These are phyloP conservation scores for Watersipora subatra DNA, from an alignment of 1,140 invertebrate genomes.

Conservation along the genomic window DNA sequence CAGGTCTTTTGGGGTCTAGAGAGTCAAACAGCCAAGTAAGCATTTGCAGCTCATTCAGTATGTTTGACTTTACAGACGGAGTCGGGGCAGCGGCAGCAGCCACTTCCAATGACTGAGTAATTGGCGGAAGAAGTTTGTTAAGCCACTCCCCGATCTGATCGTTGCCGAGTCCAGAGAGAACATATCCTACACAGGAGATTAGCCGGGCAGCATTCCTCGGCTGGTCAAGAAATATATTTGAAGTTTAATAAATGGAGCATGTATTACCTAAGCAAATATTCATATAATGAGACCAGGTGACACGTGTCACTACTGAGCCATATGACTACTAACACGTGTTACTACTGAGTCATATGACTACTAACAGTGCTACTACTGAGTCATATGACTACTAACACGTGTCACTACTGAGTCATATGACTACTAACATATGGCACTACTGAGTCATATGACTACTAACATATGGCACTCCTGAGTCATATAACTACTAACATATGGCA, in stretches of 20 bases:
- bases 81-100: slow-evolving; percentile 39
- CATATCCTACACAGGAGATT: slow-evolving; percentile 62
- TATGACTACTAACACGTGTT: too few relatives aligned
- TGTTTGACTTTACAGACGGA: slow-evolving; percentile 36
- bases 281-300: too few relatives aligned
- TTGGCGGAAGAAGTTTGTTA: slow-evolving; percentile 53
- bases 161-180: slow-evolving; percentile 53
- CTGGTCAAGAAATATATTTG: slow-evolving; percentile 14
- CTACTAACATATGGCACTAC: too few relatives aligned
- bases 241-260: background rate
- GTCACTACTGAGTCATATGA: too few relatives aligned
- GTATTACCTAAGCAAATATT: too few relatives aligned
- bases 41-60: slow-evolving; percentile 53
- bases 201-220: slow-evolving; percentile 53
- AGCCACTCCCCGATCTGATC: slow-evolving; percentile 54
- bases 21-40: slow-evolving; percentile 55
- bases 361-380: too few relatives aligned
- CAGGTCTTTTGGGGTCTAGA: slow-evolving; percentile 42
- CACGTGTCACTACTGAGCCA: too few relatives aligned
- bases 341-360: too few relatives aligned
- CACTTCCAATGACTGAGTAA: slow-evolving; percentile 50
- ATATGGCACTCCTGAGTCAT: too few relatives aligned
- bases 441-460: too few relatives aligned
- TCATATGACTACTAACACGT: too few relatives aligned
- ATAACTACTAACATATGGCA: too few relatives aligned